Percentiles rank a stretch among this genome's conserved stretches.
Conservation (phyloP, 2,888 invertebrate genomes). For the Branchipolynoe longqiensis region DNA sequence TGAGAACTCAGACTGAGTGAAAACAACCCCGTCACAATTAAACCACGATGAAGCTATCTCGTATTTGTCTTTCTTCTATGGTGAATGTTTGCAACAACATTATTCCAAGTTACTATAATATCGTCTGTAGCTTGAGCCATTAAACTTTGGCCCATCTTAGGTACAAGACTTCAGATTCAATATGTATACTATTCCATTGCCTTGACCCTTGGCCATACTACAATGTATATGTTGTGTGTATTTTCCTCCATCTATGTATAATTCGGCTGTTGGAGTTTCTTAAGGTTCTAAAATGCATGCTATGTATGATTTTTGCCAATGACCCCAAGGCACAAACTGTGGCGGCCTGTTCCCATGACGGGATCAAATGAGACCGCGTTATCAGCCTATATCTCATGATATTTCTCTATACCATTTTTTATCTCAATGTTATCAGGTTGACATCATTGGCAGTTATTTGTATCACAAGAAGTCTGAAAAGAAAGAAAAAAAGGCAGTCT, state of each 20-base stretch:
- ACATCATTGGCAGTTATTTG: background rate
- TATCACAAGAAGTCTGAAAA: background rate
- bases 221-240: conserved; percentile 28
- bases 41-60: too few relatives aligned
- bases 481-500: too few relatives aligned
- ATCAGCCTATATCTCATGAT: conserved; percentile 27
- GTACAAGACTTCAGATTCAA: conserved; percentile 21
- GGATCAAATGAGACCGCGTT: background rate
- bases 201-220: conserved; percentile 10
- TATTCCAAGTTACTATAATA: conserved; percentile 22
- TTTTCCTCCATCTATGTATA: conserved; percentile 11
- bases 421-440: background rate
- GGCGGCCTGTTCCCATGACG: background rate
- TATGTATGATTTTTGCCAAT: background rate
- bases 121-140: conserved; percentile 39
- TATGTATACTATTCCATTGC: conserved; percentile 31
- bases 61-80: conserved; percentile 10
- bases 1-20: too few relatives aligned
- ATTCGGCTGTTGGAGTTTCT: conserved; percentile 11
- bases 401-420: background rate
- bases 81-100: conserved; percentile 21
- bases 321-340: background rate
- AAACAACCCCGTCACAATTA: too few relatives aligned
- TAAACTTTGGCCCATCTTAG: conserved; percentile 29
- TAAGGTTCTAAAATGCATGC: conserved; percentile 11